These are phyloP conservation scores for Ephydatia muelleri DNA, from an alignment of 37 sponge, comb jelly and placozoan species.

Conservation along the genomic window DNA sequence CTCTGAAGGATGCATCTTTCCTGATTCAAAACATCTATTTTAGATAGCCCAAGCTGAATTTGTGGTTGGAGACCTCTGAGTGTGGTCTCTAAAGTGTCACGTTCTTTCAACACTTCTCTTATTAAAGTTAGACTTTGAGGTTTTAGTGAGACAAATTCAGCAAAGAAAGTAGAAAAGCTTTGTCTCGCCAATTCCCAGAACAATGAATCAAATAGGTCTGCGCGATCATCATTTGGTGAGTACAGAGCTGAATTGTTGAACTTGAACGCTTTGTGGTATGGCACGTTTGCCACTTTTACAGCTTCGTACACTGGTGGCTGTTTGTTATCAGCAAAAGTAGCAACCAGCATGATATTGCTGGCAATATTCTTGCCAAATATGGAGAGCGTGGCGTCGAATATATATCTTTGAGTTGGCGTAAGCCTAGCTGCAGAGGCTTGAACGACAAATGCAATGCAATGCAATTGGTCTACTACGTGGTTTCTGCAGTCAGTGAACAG, in stretches of 20 bases:
- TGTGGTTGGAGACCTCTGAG: constrained; percentile 47
- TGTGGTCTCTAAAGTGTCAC: constrained; percentile 47
- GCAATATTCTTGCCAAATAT: constrained; percentile 56
- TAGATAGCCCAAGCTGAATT: constrained; percentile 26
- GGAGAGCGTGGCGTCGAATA: constrained; percentile 38
- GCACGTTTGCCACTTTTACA: constrained; percentile 19
- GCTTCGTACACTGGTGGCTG: constrained; percentile 32
- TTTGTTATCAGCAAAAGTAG: constrained; percentile 49
- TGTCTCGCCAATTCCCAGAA: constrained; percentile 74
- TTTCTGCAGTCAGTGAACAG: constrained; percentile 3
- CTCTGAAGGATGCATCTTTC: constrained; percentile 47
- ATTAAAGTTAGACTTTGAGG: constrained; percentile 52
- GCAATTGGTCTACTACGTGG: constrained; percentile 27
- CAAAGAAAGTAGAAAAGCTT: constrained; percentile 59
- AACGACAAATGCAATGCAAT: constrained; percentile 42
- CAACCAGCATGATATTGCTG: constrained; percentile 22
- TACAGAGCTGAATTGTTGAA: constrained; percentile 60
- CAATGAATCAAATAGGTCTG: constrained; percentile 34
- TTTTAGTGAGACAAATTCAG: background rate
- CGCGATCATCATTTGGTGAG: background rate
- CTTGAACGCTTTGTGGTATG: background rate
- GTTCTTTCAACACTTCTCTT: constrained; percentile 61
- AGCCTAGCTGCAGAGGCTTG: constrained; percentile 31
- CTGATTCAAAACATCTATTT: constrained; percentile 50
- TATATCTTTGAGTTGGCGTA: constrained; percentile 37